Conservation (phyloP, 2,797 vertebrate genomes). For the Cyclura pinguis region DNA sequence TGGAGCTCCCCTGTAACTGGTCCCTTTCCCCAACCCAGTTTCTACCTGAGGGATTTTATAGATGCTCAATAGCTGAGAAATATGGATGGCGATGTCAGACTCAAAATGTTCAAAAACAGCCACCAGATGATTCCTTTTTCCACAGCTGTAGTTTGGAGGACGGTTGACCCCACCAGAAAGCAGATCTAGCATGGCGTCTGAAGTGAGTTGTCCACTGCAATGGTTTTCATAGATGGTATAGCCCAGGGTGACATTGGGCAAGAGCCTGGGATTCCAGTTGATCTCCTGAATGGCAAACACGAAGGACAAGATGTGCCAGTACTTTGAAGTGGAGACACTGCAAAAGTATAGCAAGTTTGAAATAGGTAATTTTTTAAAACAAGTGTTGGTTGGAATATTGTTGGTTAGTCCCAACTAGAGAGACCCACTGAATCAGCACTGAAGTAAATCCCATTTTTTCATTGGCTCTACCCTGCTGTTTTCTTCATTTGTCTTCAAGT, state of each 20-base stretch:
- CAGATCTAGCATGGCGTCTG: too few species aligned
- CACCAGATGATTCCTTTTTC: not conserved
- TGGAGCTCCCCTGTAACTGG: not conserved
- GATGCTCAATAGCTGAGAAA: not conserved
- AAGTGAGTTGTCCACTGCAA: too few species aligned
- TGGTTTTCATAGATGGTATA: too few species aligned
- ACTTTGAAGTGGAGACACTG: not conserved
- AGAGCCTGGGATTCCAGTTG: not conserved
- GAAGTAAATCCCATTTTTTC: not conserved
- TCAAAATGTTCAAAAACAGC: not conserved
- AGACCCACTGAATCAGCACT: too few species aligned
- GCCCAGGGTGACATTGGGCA: too few species aligned
- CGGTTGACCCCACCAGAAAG: too few species aligned
- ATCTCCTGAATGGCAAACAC: not conserved
- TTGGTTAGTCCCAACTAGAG: not conserved
- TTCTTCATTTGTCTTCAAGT: too few species aligned
- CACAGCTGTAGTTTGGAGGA: too few species aligned
- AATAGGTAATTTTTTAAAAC: not conserved
- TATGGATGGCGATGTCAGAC: not conserved
- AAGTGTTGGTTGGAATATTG: not conserved
- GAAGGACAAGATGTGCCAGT: not conserved
- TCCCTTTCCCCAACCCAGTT: too few species aligned
- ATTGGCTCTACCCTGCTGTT: not conserved
- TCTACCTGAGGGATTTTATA: slow-evolving; percentile 9
- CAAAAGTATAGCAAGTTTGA: not conserved